Evolutionary conservation across 2,888 invertebrate species (phyloP), one percentile per base, ranked within the genome.

Genomic region (Ochropleura leucogaster): DNA sequence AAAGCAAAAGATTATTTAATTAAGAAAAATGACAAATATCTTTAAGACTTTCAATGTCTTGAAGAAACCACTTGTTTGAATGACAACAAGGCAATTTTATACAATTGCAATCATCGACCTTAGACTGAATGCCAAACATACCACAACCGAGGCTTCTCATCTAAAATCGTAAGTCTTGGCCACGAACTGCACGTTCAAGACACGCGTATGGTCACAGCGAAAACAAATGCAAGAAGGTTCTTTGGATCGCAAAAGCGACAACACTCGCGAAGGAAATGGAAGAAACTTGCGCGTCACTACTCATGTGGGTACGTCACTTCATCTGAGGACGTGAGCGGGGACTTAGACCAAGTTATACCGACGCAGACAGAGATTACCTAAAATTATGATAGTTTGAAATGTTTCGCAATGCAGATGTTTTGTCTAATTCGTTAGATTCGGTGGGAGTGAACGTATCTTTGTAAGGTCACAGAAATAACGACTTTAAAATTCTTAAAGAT

Each of bases 311-410:
- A 8, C 8, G 30, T 40, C 4, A 10, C 60, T 9, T 62, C 42
- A 42, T 42, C 60, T 3, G 60, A 62, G 60, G 42, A 2, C 42
- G 44, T n/a, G n/a, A 62, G n/a, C 14, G n/a, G n/a, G 14, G 14
- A 44, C 14, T 62, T 30, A 60, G 30, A 57, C 16, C 7, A 40
- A 49, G 42, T 59, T 67, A 57, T 57, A 65, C 20, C 10, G 16
- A 12, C 79, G 57, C 62, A 30, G 18, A 30, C 51, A 16, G 51
- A 51, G 59, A 82, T 82, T 82, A 76, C 77, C 77, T 44, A 82
- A 81, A 70, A 53, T 20, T 7, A 81, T 67, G 63, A 69, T 68
- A 74, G 14, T 51, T 59, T 18, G 20, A 42, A 53, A 53, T 20
- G 18, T 60, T 69, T 78, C 18, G 46, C 51, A 78, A 75, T 46